Conservation (phyloP, 1,140 invertebrate species). For the Kradibia gibbosae region DNA sequence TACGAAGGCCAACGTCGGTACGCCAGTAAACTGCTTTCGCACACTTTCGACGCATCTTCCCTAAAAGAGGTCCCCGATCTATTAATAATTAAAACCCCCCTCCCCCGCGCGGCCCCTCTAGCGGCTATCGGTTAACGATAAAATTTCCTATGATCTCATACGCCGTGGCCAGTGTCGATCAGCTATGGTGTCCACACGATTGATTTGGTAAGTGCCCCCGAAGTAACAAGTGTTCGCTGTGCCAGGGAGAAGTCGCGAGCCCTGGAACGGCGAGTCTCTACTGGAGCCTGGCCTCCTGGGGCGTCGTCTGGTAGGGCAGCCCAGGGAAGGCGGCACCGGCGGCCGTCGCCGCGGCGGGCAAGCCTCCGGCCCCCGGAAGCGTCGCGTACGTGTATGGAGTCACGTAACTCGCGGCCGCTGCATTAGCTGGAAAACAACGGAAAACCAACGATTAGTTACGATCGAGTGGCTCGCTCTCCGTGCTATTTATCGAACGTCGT, state of each 20-base stretch:
- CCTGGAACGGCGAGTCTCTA: conserved; percentile 55
- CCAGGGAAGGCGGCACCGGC: conserved; percentile 75
- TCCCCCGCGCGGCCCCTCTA: too few relatives aligned
- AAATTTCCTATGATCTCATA: background rate
- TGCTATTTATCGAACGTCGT: background rate
- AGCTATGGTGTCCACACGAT: background rate
- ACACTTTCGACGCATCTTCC: background rate
- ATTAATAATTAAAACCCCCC: too few relatives aligned
- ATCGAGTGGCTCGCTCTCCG: too few relatives aligned
- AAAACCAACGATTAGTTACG: background rate
- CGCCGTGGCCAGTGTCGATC: background rate
- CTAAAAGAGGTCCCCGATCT: background rate
- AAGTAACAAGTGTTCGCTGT: conserved; percentile 1
- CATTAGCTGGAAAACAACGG: conserved; percentile 64
- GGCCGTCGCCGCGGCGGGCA: conserved; percentile 73
- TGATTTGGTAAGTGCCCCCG: background rate
- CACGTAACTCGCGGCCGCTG: conserved; percentile 79
- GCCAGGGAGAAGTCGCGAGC: background rate
- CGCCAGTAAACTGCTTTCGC: background rate
- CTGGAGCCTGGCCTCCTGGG: conserved; percentile 76
- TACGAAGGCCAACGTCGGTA: background rate
- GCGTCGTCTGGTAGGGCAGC: conserved; percentile 77
- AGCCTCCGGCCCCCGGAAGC: conserved; percentile 75
- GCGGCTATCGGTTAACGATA: background rate
- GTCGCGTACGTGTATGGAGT: conserved; percentile 80